A percentile compares a stretch with the other conserved stretches of the same genome.
Evolutionary conservation across 2,113 vertebrate species (phyloP).

Genomic region (Caretta caretta): DNA sequence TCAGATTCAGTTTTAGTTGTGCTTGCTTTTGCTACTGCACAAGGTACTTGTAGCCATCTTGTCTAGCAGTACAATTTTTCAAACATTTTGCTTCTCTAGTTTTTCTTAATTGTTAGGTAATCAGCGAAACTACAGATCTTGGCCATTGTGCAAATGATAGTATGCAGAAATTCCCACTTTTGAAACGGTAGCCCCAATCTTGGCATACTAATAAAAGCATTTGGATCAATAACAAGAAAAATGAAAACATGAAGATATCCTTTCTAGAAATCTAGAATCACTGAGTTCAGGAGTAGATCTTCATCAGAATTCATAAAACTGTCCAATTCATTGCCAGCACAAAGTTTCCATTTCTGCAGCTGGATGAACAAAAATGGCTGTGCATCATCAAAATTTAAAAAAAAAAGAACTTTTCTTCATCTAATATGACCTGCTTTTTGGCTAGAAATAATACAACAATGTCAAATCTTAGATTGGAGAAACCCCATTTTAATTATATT

Average conservation of each 20-base stretch:
- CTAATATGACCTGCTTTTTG: neutral
- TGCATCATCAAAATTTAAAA: neutral
- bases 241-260: neutral
- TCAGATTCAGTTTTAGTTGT: neutral
- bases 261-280: neutral
- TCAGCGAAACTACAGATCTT: neutral
- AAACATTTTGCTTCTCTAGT: neutral
- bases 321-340: neutral
- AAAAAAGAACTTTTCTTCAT: neutral
- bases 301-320: neutral
- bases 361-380: neutral
- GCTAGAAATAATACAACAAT: neutral
- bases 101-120: neutral
- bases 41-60: neutral
- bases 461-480: constrained; percentile 1
- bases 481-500: constrained; percentile 4
- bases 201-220: neutral
- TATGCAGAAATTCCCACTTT: neutral
- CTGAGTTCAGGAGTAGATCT: neutral
- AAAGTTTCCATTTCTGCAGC: neutral
- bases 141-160: neutral
- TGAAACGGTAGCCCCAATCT: neutral
- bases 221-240: constrained; percentile 4
- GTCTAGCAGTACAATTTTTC: constrained; percentile 44
- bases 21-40: neutral